Base-by-base conservation (phyloP, 2,888 invertebrate species). In the Lordiphosa andalusiaca region DNA sequence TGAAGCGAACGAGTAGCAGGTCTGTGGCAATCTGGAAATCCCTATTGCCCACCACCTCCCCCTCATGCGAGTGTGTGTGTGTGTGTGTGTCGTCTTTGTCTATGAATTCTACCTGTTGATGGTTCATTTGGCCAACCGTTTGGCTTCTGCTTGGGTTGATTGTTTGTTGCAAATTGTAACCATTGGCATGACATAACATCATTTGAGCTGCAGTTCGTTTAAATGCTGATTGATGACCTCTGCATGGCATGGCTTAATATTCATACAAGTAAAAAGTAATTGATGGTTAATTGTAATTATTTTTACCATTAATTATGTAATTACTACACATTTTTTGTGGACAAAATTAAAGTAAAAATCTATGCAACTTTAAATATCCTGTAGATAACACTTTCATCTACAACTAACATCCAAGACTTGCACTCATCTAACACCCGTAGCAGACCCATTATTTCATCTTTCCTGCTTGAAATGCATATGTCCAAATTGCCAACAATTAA, bases 11-110 rank as follows among this genome's bases (percentile, higher is more conserved):
- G 44, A 44, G 33, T 25, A 30, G 30, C 30, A 10, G 9, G 62
- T 60, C 68, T 81, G 55, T 73, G 74, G 82, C 74, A 74, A 81
- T 81, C 67, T 82, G 54, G 71, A 81, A 81, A 73, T 70, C 74
- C 68, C 74, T 30, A 30, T 10, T 10, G 30, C 30, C 9, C 49
- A 62, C 38, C 30, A 10, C 30, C 30, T 9, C 30, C 30, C 30
- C 30, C 30, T 30, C 36, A 30, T 30, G 30, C 7, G 30, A 30
- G 30, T 7, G 3, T 30, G 42, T 44, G 44, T 44, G 25, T 63
- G 53, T 58, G 25, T 65, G 52, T 58, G 52, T 59, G 44, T 49
- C 67, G 61, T 67, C 59, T 64, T 58, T 66, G 57, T 54, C 44
- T 33, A 6, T 16, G 56, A 62, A 70, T 68, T 69, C 51, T 58